Conservation (phyloP, 2,888 invertebrate species). For the Rotaria magnacalcarata region DNA sequence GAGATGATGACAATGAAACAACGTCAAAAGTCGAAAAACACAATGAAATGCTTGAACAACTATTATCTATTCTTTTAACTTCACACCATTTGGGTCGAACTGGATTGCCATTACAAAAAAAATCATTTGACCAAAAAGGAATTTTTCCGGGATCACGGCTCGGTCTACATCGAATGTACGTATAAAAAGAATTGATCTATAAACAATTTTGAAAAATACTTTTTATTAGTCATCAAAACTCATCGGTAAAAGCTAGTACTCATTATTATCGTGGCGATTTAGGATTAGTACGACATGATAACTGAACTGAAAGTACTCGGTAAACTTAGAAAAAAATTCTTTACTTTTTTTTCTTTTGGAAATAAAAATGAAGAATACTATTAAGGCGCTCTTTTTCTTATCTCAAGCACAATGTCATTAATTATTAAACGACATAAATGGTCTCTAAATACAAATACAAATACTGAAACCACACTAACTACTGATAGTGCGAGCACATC, state of each 20-base stretch:
- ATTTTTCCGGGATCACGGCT: background rate
- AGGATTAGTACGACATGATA: background rate
- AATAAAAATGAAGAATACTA: too few species aligned
- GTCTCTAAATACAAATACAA: background rate
- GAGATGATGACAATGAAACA: too few species aligned
- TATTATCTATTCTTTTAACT: background rate
- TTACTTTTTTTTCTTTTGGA: too few species aligned
- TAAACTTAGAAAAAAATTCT: too few species aligned
- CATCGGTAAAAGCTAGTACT: background rate
- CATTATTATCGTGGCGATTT: slow-evolving; percentile 12
- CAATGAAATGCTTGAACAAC: background rate
- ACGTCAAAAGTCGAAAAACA: background rate
- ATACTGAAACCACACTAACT: background rate
- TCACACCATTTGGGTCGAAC: background rate
- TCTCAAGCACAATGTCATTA: background rate
- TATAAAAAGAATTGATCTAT: background rate
- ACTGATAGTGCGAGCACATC: background rate
- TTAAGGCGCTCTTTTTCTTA: background rate
- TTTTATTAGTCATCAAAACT: background rate
- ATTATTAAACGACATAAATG: background rate
- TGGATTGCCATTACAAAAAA: background rate
- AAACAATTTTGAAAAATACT: background rate
- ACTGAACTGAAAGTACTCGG: too few species aligned
- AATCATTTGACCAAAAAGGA: background rate
- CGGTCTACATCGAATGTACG: background rate